These are phyloP conservation scores for Philantomba maxwellii DNA, from an alignment of 2,113 vertebrate genomes.

Conservation along the genomic window DNA sequence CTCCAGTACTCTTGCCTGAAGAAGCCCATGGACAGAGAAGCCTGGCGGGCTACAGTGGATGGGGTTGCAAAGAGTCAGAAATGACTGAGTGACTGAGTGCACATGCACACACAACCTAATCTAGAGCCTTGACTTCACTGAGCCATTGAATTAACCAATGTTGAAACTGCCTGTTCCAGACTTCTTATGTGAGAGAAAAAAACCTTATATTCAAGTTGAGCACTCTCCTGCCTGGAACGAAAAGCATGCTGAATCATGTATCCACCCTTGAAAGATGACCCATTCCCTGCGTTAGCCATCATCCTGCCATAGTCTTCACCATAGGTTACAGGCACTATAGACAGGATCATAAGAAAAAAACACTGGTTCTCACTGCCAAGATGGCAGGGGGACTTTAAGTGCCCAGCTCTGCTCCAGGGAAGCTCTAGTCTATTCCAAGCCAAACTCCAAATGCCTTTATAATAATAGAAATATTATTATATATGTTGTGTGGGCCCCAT, in stretches of 20 bases:
- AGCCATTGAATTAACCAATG: background rate
- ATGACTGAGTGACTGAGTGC: background rate
- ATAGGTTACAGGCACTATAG: background rate
- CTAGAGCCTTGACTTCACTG: background rate
- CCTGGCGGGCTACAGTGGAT: background rate
- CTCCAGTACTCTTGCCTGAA: background rate
- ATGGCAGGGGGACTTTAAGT: background rate
- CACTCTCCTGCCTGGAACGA: background rate
- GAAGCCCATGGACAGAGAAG: background rate
- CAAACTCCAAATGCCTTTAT: slow-evolving; percentile 41
- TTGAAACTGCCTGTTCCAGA: background rate
- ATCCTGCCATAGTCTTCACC: background rate
- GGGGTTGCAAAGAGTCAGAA: background rate
- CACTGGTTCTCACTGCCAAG: background rate
- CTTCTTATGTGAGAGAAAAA: background rate
- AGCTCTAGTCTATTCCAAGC: slow-evolving; percentile 38
- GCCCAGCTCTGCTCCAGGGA: background rate
- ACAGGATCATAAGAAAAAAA: background rate
- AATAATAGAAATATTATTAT: slow-evolving; percentile 58
- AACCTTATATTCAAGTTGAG: background rate
- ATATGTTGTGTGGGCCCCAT: slow-evolving; percentile 67
- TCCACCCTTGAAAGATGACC: background rate
- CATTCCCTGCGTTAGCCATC: background rate
- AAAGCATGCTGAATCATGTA: background rate
- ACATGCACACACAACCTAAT: background rate